Base-by-base conservation (phyloP, 2,113 vertebrate genomes). In the Ardeotis arabs region DNA sequence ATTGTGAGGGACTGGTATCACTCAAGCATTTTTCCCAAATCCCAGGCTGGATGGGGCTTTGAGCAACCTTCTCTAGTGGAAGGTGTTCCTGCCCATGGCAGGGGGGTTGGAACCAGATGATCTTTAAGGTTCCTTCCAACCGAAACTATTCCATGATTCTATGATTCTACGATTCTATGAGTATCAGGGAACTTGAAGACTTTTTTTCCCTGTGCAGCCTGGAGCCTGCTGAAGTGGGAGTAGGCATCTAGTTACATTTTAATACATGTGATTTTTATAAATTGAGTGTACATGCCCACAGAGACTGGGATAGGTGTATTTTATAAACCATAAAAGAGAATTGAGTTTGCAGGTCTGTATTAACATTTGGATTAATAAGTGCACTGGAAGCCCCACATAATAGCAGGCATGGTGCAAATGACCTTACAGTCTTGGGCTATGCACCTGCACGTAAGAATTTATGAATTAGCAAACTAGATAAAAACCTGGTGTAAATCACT, bases 301-400 rank as follows among this genome's bases (percentile, higher is more conserved):
- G 96, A 96, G 93, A 91, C 82, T 66, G 35, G 3, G 10, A 90
- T 83, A 94, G 87, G 70, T 94, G 19, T 70, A 47, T 70, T 94
- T 91, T 94, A 96, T 70, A 95, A 96, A 95, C 72, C 39, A 59
- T 91, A 96, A 94, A 93, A 91, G 56, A 95, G 67, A 93, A 94
- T 41, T 66, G 50, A 94, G 31, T 88, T 80, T 93, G 67, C 68
- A 90, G 74, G 56, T 88, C 75, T 86, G 10, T 44, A 90, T 79
- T 90, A 94, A 94, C 59, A 90, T 94, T 96, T 94, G 74, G n/a
- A 93, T 90, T 93, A 90, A 55, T 88, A 94, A 94, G 75, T 80
- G 74, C 59, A 83, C 59, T 59, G 87, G 88, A 93, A 95, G 27
- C 17, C 45, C 50, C 59, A 63, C 70, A 89, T 80, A 93, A 93